Evolutionary conservation across 2,113 vertebrate species (phyloP), one percentile per base, ranked within the genome.

Genomic region (Pao palembangensis): DNA sequence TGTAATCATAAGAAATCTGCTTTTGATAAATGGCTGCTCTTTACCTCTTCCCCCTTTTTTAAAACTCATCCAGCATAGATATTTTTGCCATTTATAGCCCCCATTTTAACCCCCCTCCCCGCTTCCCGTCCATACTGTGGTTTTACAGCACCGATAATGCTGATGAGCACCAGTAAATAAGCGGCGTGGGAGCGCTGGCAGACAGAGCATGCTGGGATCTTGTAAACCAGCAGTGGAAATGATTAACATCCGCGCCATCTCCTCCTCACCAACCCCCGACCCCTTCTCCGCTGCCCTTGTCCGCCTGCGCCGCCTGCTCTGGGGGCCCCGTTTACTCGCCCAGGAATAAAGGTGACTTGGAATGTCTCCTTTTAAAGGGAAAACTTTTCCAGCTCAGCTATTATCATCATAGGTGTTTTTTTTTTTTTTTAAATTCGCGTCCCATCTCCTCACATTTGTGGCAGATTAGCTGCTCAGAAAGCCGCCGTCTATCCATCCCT

Each of bases 221-320:
- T 80, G 79, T 81, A 83, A 85, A 78, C 72, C 55, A 60, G 51
- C 57, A 68, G 63, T 78, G 82, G 82, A 81, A 69, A 83, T 76
- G 77, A 88, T 87, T 85, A 82, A 83, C 78, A 65, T 73, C 77
- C 58, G 19, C 61, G n/a, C 41, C 20, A 34, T 79, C 67, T 64
- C 41, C 50, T 13, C 6, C 57, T 23, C 66, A 68, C 53, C 60
- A 75, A 72, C 73, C 68, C 71, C 71, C 61, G 7, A 67, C 80
- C 34, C 47, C 42, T 61, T 69, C 49, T 53, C 73, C 58, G 28
- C 31, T 25, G 14, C 51, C 15, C 69, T 81, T 74, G 66, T 80
- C 76, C 77, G 80, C 71, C 75, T 69, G 56, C 54, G 5, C 67
- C 61, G 67, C 78, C 68, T 2, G 34, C 34, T 38, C 34, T 8